Evolutionary conservation across 2,113 vertebrate genomes (phyloP), one percentile per base, ranked within the genome.

Genomic region (Hemibagrus wyckioides): DNA sequence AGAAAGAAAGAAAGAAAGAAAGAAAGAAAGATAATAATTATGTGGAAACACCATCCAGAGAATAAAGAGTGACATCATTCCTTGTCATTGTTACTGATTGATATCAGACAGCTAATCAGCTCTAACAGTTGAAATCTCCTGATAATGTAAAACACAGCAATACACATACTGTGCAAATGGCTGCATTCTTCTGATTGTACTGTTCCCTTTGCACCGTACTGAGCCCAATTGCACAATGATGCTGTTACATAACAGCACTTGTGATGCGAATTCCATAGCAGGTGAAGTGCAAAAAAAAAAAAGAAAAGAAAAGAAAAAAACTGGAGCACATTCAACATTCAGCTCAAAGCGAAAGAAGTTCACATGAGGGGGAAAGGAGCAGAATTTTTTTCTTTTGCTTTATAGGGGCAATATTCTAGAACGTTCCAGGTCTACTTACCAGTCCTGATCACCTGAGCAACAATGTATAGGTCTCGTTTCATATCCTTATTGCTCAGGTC

Each of bases 401-500:
- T 39, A 56, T 61, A 28, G 19, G 44, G 23, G 17, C 6, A 23
- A 50, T 41, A 80, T 65, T 28, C 11, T 67, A 14, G 14, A 85
- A 67, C 19, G 71, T 59, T 56, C 23, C 4, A 30, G 36, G 44
- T 4, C 50, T n/a, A 54, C 91, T 90, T 94, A 99, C 98, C 98
- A 93, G 98, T 98, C 91, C 98, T 94, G 92, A 99, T 97, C 88
- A 99, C 97, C 88, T 99, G 98, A 85, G 97, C 97, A 75, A 99
- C 93, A 88, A 99, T 97, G 93, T 99, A 98, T 82, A 99, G 96
- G 91, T 99, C 98, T 90, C 98, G 95, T 96, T 99, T 99, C 97
- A 99, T 97, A 93, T 99, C 98, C 92, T 99, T 99, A 94, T 97
- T 99, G 94, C 98, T 99, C 90, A 99, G 94, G 93, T 99, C 98